These are phyloP conservation scores for Neomorphus geoffroyi DNA, from an alignment of 2,797 vertebrate genomes.

Conservation along the genomic window DNA sequence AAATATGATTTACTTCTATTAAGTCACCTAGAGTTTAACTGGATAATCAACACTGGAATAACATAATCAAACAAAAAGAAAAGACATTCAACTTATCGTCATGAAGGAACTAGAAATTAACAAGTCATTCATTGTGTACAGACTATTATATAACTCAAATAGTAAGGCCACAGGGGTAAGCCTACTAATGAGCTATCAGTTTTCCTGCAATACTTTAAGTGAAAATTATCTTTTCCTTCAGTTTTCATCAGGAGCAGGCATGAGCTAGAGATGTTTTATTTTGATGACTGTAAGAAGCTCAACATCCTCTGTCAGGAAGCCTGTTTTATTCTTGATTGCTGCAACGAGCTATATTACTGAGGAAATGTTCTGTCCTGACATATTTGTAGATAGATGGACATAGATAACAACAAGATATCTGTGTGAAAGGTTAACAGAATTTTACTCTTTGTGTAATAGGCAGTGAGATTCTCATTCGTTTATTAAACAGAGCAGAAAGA, in stretches of 20 bases:
- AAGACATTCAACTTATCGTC: neutral
- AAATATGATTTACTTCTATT: neutral
- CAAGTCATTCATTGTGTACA: neutral
- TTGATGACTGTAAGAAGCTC: slow-evolving; percentile 58
- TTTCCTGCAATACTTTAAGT: neutral
- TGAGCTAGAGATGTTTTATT: slow-evolving; percentile 9
- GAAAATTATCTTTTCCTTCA: neutral
- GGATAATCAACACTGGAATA: neutral
- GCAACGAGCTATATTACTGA: slow-evolving; percentile 60
- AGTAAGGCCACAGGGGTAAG: neutral
- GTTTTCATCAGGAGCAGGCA: neutral
- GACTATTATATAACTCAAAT: slow-evolving; percentile 8
- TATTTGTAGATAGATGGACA: slow-evolving; percentile 67
- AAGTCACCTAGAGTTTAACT: neutral
- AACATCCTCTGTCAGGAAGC: slow-evolving; percentile 56
- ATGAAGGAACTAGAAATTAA: neutral
- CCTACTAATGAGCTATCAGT: neutral
- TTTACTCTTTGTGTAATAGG: slow-evolving; percentile 63
- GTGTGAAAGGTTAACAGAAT: slow-evolving; percentile 65
- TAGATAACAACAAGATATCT: slow-evolving; percentile 66
- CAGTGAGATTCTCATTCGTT: slow-evolving; percentile 65
- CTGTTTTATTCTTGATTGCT: slow-evolving; percentile 64
- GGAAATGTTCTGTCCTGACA: slow-evolving; percentile 68
- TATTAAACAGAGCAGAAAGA: slow-evolving; percentile 58
- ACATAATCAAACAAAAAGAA: neutral